These are phyloP conservation scores for Mobula hypostoma DNA, from an alignment of 2,113 vertebrate species.

Conservation along the genomic window DNA sequence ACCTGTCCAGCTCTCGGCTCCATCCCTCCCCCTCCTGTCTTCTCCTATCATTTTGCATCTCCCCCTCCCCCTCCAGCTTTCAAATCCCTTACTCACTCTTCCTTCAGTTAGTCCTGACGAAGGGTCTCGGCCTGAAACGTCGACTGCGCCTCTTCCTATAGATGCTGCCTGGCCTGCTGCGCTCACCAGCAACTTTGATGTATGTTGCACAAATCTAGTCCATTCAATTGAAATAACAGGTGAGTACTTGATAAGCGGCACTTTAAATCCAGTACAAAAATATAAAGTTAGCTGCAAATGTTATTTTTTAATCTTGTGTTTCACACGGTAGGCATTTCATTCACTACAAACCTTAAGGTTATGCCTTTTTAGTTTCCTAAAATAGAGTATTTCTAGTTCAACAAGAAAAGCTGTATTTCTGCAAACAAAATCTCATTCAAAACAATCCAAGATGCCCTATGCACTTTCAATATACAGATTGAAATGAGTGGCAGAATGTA, in stretches of 20 bases:
- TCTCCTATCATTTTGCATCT: too few species aligned
- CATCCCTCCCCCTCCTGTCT: too few species aligned
- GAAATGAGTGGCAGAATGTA: not conserved
- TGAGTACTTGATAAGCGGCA: not conserved
- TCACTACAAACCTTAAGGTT: not conserved
- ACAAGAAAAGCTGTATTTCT: not conserved
- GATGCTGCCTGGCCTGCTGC: too few species aligned
- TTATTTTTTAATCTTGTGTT: not conserved
- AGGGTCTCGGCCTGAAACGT: too few species aligned
- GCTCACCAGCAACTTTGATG: too few species aligned
- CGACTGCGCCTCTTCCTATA: too few species aligned
- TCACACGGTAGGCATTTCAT: not conserved
- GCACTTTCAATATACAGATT: not conserved
- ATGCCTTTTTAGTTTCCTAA: not conserved
- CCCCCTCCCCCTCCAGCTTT: too few species aligned
- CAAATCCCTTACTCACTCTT: too few species aligned
- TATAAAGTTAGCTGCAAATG: not conserved
- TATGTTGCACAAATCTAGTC: not conserved
- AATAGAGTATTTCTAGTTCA: not conserved
- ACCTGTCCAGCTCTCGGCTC: too few species aligned
- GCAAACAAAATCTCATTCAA: too few species aligned
- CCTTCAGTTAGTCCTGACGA: too few species aligned
- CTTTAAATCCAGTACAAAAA: constrained; percentile 15
- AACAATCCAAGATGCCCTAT: not conserved
- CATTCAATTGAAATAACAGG: not conserved